Percentiles rank a stretch among this genome's conserved stretches.
phyloP scores from a whole-genome alignment of 2,113 vertebrate species.

The Corythaeola cristata region DNA sequence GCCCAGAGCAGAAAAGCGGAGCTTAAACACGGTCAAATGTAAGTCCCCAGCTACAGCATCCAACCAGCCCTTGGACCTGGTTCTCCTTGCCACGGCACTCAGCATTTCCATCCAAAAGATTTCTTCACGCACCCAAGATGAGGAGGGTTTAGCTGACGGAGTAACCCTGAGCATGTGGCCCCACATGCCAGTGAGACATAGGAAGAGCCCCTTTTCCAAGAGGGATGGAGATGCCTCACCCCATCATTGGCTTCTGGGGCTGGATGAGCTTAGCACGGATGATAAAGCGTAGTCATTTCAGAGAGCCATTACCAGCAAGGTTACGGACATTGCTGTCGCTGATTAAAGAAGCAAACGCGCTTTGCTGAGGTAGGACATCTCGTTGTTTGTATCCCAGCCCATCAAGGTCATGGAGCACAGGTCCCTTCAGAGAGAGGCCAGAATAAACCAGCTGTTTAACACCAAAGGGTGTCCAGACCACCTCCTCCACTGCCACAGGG shows the following conservation, averaged over 20 bases:
- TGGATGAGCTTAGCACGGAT: neutral
- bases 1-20: neutral
- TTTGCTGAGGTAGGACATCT: neutral
- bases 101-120: neutral
- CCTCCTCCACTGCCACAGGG: neutral
- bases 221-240: neutral
- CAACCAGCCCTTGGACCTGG: neutral
- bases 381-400: neutral
- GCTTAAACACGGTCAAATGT: neutral
- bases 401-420: neutral
- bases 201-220: neutral
- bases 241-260: neutral
- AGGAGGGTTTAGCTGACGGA: neutral
- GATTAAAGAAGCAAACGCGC: neutral
- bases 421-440: neutral
- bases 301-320: neutral
- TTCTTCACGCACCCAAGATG: neutral
- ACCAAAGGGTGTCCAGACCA: neutral
- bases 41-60: rapidly evolving
- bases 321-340: rapidly evolving
- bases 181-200: rapidly evolving
- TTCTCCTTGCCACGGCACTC: neutral
- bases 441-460: neutral
- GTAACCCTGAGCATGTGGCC: rapidly evolving
- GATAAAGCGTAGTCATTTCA: neutral